A percentile compares a stretch with the other conserved stretches of the same genome.
phyloP scores from a whole-genome alignment of 2,888 invertebrate species.

The Tyria jacobaeae region DNA sequence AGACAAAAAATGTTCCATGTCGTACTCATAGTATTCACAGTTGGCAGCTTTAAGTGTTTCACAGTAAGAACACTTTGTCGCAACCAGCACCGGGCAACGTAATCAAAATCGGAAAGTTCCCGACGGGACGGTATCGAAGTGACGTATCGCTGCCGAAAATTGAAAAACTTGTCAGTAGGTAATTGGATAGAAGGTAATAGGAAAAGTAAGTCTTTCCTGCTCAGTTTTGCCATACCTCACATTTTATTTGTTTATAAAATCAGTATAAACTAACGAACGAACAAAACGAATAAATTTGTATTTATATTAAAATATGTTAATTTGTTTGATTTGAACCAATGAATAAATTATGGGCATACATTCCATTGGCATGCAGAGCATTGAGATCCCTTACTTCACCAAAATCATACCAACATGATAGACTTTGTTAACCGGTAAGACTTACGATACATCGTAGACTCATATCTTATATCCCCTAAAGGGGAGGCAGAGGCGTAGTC shows the following conservation, averaged over 20 bases:
- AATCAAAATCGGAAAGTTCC: conserved; percentile 1
- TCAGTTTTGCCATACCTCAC: not conserved
- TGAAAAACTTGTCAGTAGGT: not conserved
- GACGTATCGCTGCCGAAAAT: not conserved
- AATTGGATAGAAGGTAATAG: not conserved
- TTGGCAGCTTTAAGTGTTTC: conserved; percentile 6
- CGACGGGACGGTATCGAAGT: not conserved
- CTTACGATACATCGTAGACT: too few species aligned
- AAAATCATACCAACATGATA: too few species aligned
- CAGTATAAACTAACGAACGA: too few species aligned
- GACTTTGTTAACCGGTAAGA: not conserved
- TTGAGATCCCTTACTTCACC: too few species aligned
- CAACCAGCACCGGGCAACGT: conserved; percentile 5
- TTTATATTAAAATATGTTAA: too few species aligned
- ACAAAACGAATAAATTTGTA: too few species aligned
- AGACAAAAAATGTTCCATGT: not conserved
- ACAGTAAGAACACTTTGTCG: conserved; percentile 1
- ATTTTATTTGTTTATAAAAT: not conserved
- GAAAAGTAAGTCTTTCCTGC: not conserved
- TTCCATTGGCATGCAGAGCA: too few species aligned
- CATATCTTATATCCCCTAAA: too few species aligned
- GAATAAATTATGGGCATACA: too few species aligned
- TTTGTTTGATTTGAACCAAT: too few species aligned
- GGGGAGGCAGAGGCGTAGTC: too few species aligned
- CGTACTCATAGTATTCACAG: not conserved